Evolutionary conservation across 2,888 invertebrate genomes (phyloP).

Genomic region (Argyresthia albistria): DNA sequence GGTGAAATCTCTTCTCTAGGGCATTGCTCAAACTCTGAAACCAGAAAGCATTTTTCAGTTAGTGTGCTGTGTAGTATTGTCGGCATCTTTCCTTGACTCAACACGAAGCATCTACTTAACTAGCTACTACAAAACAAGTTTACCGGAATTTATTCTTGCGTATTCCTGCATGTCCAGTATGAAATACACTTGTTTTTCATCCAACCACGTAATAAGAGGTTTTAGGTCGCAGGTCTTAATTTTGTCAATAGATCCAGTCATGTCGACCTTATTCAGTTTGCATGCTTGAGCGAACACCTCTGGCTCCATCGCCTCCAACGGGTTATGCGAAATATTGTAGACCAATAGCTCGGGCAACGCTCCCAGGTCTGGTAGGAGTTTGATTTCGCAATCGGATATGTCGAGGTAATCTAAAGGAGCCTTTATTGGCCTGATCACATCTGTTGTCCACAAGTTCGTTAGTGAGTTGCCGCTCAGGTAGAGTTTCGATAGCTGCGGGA

Average conservation of each 20-base stretch:
- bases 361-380: constrained; percentile 73
- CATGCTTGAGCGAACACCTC: constrained; percentile 75
- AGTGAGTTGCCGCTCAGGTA: constrained; percentile 71
- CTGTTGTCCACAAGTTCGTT: constrained; percentile 39
- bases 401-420: constrained; percentile 74
- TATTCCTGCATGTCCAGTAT: constrained; percentile 37
- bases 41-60: constrained; percentile 3
- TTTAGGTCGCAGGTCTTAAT: constrained; percentile 40
- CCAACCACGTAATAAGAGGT: constrained; percentile 45
- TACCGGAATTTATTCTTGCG: constrained; percentile 45
- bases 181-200: constrained; percentile 37
- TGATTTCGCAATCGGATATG: constrained; percentile 73
- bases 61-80: too few relatives aligned
- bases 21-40: constrained; percentile 55
- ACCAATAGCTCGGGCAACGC: constrained; percentile 68
- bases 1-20: constrained; percentile 23
- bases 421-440: constrained; percentile 64
- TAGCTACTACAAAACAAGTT: not conserved
- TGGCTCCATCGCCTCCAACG: constrained; percentile 51
- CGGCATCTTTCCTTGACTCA: too few relatives aligned
- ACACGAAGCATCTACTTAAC: too few relatives aligned
- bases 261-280: constrained; percentile 70
- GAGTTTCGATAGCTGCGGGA: constrained; percentile 74
- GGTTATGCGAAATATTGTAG: constrained; percentile 76
- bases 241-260: constrained; percentile 39